Percentiles rank a stretch among this genome's conserved stretches.
These are phyloP conservation scores for Machimus atricapillus DNA, from an alignment of 2,888 invertebrate species.

Conservation along the genomic window DNA sequence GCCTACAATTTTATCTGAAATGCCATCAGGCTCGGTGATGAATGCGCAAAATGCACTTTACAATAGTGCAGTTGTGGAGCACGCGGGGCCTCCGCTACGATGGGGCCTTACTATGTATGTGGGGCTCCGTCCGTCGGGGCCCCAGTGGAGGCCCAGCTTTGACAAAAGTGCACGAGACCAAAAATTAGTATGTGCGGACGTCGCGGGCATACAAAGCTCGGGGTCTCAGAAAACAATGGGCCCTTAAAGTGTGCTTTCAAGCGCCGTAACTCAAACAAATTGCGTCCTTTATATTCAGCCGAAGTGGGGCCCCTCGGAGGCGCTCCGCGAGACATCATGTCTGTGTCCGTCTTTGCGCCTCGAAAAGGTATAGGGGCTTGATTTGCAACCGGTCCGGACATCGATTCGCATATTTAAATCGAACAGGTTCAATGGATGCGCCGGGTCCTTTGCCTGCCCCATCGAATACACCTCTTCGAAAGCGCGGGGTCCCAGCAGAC, in stretches of 20 bases:
- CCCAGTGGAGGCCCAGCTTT: not conserved
- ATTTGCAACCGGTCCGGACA: not conserved
- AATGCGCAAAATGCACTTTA: not conserved
- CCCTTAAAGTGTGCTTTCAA: constrained; percentile 63
- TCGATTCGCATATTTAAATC: constrained; percentile 28
- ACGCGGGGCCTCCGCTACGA: not conserved
- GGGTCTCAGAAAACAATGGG: constrained; percentile 58
- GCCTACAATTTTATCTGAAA: constrained; percentile 37
- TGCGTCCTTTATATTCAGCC: constrained; percentile 52
- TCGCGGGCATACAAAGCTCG: constrained; percentile 41
- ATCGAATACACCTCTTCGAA: constrained; percentile 13
- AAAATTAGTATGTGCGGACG: constrained; percentile 50
- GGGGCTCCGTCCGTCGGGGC: not conserved
- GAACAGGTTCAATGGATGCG: constrained; percentile 31
- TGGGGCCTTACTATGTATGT: not conserved
- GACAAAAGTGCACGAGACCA: constrained; percentile 38
- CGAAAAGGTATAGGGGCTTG: not conserved
- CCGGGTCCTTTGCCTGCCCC: not conserved
- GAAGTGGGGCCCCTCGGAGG: constrained; percentile 36
- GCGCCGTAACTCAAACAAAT: constrained; percentile 64
- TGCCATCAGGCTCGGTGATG: constrained; percentile 35
- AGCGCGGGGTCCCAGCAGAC: constrained; percentile 16
- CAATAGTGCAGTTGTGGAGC: not conserved
- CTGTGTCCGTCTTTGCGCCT: constrained; percentile 34
- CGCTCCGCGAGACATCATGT: constrained; percentile 46